Conservation (phyloP, 2,888 invertebrate species). For the Poecilobothrus nobilitatus region DNA sequence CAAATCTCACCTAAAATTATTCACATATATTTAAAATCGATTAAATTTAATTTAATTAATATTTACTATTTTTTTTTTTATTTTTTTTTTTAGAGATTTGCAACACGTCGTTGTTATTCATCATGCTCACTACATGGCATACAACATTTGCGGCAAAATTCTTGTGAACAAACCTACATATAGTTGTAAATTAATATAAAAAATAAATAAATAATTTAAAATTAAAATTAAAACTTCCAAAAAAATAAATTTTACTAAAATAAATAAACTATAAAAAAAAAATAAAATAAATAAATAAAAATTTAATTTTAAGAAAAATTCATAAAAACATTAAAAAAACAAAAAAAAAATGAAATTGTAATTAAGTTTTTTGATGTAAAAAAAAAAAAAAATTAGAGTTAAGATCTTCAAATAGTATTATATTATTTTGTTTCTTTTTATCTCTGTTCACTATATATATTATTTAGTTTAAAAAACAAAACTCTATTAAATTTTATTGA, state of each 20-base stretch:
- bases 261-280: background rate
- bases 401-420: no score
- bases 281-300: no score
- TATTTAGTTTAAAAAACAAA: no score
- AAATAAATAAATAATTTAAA: no score
- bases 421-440: no score
- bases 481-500: no score
- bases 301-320: background rate
- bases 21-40: no score
- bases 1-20: no score
- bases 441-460: no score
- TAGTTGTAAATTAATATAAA: conserved; percentile 46
- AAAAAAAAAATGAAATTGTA: background rate
- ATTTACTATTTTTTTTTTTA: background rate
- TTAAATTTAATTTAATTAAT: conserved; percentile 13
- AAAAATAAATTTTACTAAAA: background rate
- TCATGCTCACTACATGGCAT: conserved; percentile 67
- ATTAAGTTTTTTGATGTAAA: no score
- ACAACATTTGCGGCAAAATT: conserved; percentile 66
- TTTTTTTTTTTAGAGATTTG: conserved; percentile 59
- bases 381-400: no score
- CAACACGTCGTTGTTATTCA: conserved; percentile 70
- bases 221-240: background rate
- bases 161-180: conserved; percentile 78
- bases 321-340: background rate